These are phyloP conservation scores for Acleris sparsana DNA, from an alignment of 2,888 invertebrate genomes.

Conservation along the genomic window DNA sequence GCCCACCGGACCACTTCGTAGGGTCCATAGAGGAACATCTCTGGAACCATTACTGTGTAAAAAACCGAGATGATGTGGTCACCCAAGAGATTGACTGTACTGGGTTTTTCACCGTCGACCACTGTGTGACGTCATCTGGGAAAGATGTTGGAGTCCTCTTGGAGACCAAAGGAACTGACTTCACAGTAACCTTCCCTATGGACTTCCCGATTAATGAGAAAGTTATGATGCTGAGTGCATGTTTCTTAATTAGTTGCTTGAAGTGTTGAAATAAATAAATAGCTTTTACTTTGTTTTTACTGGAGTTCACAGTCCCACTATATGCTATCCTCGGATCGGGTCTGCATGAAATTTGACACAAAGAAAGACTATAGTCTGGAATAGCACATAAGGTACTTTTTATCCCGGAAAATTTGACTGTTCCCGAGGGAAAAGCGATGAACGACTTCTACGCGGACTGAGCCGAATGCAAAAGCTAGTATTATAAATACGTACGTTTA, in stretches of 20 bases:
- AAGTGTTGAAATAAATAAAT: constrained; percentile 38
- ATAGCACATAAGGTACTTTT: too few species aligned
- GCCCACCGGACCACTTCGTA: constrained; percentile 59
- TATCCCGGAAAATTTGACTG: too few species aligned
- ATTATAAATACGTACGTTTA: too few species aligned
- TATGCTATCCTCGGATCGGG: too few species aligned
- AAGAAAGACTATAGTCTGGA: too few species aligned
- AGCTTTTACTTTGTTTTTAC: not conserved
- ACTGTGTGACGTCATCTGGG: constrained; percentile 43
- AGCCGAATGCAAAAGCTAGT: too few species aligned
- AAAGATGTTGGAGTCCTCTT: constrained; percentile 51
- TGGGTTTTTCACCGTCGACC: constrained; percentile 41
- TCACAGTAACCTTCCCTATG: constrained; percentile 53
- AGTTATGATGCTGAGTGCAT: constrained; percentile 57
- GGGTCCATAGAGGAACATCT: constrained; percentile 53
- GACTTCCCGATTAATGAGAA: constrained; percentile 53
- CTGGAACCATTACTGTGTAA: constrained; percentile 48
- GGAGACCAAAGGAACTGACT: constrained; percentile 40
- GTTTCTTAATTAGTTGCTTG: constrained; percentile 55
- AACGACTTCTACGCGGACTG: too few species aligned
- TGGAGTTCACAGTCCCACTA: too few species aligned
- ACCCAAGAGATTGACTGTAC: constrained; percentile 49
- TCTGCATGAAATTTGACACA: too few species aligned
- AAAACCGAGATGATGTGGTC: constrained; percentile 44
- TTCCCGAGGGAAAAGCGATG: too few species aligned